These are phyloP conservation scores for Orius insidiosus DNA, from an alignment of 1,140 invertebrate genomes.

Conservation along the genomic window DNA sequence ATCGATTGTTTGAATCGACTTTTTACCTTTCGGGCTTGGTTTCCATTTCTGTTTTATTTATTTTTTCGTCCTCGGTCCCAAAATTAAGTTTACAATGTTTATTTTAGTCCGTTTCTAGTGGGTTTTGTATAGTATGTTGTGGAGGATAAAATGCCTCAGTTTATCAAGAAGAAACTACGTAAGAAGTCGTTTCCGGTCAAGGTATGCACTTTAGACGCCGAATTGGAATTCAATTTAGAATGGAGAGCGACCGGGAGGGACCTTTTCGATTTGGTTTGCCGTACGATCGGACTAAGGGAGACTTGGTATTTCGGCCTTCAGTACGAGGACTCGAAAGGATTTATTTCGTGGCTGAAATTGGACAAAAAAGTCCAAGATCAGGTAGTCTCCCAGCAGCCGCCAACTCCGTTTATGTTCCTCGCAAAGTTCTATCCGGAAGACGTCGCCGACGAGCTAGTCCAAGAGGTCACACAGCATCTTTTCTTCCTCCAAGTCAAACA, in stretches of 20 bases:
- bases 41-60: too few species aligned
- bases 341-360: conserved; percentile 95
- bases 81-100: too few species aligned
- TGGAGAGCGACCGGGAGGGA: conserved; percentile 98
- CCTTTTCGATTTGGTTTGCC: conserved; percentile 98
- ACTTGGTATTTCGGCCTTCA: conserved; percentile 99
- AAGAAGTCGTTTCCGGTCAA: conserved; percentile 83
- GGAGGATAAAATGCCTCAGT: conserved; percentile 49
- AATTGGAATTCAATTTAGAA: conserved; percentile 99
- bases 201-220: conserved; percentile 98
- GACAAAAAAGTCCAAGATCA: conserved; percentile 99
- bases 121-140: conserved; percentile 5
- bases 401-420: conserved; percentile 97
- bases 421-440: conserved; percentile 99
- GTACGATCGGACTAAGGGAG: conserved; percentile 96
- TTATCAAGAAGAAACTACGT: conserved; percentile 59
- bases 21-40: too few species aligned
- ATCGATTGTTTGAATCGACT: too few species aligned
- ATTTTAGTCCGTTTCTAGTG: not conserved
- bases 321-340: conserved; percentile 94
- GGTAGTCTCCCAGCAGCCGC: conserved; percentile 86
- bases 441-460: conserved; percentile 95
- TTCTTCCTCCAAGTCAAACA: conserved; percentile 97
- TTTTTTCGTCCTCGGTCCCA: too few species aligned
- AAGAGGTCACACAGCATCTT: conserved; percentile 93